Conservation (phyloP, 2,888 invertebrate genomes). For the Tenodera sinensis region DNA sequence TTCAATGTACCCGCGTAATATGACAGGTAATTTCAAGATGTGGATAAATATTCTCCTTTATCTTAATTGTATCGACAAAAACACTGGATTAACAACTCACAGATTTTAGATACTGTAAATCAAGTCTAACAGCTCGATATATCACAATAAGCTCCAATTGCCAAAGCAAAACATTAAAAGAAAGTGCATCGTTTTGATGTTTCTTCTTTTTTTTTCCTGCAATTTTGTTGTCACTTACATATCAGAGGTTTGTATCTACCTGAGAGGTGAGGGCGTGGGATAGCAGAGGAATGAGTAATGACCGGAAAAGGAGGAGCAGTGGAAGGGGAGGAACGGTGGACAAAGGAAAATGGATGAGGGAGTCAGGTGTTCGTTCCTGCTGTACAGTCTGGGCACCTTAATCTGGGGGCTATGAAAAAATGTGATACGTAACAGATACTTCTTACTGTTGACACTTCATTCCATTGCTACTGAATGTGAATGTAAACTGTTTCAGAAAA, state of each 20-base stretch:
- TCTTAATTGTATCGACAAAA: not conserved
- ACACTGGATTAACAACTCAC: not conserved
- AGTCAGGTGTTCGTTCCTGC: not conserved
- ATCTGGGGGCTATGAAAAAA: not conserved
- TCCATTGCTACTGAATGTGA: too few relatives aligned
- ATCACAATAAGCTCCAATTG: not conserved
- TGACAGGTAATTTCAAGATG: not conserved
- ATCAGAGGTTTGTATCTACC: not conserved
- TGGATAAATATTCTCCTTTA: not conserved
- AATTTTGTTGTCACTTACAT: not conserved
- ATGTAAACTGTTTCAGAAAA: too few relatives aligned
- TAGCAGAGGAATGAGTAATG: not conserved
- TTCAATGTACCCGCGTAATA: too few relatives aligned
- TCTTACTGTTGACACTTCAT: too few relatives aligned
- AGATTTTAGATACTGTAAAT: not conserved
- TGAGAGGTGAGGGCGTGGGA: not conserved
- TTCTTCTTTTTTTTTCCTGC: not conserved
- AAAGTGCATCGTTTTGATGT: not conserved
- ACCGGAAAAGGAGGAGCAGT: not conserved
- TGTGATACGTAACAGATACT: too few relatives aligned
- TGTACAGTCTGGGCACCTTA: not conserved
- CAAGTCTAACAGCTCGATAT: not conserved
- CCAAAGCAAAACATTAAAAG: not conserved
- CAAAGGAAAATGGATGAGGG: not conserved
- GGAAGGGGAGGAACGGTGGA: not conserved